Base-by-base conservation (phyloP, 2,797 vertebrate species). In the Pseudochirops corinnae region DNA sequence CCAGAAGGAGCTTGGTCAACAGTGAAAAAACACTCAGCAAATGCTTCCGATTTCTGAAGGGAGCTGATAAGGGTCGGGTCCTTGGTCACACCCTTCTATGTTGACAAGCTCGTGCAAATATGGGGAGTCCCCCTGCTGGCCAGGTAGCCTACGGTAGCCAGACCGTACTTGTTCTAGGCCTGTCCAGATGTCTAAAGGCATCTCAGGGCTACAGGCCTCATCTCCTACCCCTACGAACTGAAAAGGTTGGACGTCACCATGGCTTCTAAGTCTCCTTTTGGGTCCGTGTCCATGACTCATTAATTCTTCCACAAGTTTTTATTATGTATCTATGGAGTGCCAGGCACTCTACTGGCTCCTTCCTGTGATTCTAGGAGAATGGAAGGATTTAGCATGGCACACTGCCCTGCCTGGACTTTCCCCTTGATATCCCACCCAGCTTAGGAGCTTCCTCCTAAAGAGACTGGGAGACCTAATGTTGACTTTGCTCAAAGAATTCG, bases 201-300 rank as follows among this genome's bases (percentile, higher is more conserved):
- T 26, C n/a, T 46, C 2, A 3, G 18, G n/a, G n/a, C 28, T 18
- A n/a, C 6, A 26, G 58, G 3, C 60, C 62, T 67, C 31, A 33
- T 33, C 12, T 67, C 1, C 60, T 67, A 16, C 31, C 31, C 58
- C 31, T 16, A 13, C 62, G 7, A 1, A 24, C 0, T 39, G 67
- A 2, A 39, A 7, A 39, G 18, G 16, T 3, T 18, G 67, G n/a
- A 21, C 2, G 0, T 7, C 4, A 10, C n/a, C 7, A 26, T 11
- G 67, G n/a, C 10, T 24, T 21, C 74, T 82, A 14, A 26, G 7
- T 39, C 18, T 24, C 7, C 39, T 9, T 46, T 24, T 26, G 74
- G 18, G 21, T 10, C 39, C 4, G 4, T 24, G 16, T 46, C n/a
- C 39, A 46, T 24, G 74, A 46, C 24, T 46, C 74, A 24, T 46